Evolutionary conservation across 2,888 invertebrate genomes (phyloP), one percentile per base, ranked within the genome.

Genomic region (Spilarctia lutea): DNA sequence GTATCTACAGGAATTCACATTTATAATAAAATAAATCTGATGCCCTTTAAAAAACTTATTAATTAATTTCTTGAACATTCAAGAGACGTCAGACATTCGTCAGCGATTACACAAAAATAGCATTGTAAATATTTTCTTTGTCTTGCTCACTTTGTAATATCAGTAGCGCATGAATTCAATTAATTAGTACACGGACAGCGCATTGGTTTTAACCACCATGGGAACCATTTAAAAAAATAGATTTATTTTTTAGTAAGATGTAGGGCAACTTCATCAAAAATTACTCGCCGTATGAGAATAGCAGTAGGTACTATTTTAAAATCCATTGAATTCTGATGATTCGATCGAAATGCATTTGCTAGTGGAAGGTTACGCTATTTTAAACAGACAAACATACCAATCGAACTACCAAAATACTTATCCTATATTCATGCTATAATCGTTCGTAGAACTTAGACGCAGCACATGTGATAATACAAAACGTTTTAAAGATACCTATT

Each of bases 291-390:
- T 30, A 20, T 6, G 20, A 27, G 27, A 45, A 27, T 8, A 30
- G 30, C 45, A 45, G 27, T n/a, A n/a, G n/a, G n/a, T 8, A 45
- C 30, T 45, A 45, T 30, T 68, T 45, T 27, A 27, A 18, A 68
- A 68, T 45, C 30, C n/a, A 8, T 27, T 68, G 42, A 10, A 65
- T 60, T 60, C 27, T 60, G 60, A 27, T 60, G 60, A 65, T 35
- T 33, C 20, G n/a, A 66, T 35, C n/a, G 65, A 67, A 67, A n/a
- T 67, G n/a, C 65, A 35, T 35, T 16, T 67, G 42, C 24, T 39
- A 66, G 33, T 67, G 18, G 67, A 60, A 70, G 60, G 71, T 73
- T 68, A 60, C 56, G 30, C 69, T 82, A 85, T 81, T 86, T 82
- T 48, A 48, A 48, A 48, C 20, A n/a, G n/a, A n/a, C 16, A 68